Evolutionary conservation across 2,797 vertebrate species (phyloP).

Genomic region (Gymnodraco acuticeps): DNA sequence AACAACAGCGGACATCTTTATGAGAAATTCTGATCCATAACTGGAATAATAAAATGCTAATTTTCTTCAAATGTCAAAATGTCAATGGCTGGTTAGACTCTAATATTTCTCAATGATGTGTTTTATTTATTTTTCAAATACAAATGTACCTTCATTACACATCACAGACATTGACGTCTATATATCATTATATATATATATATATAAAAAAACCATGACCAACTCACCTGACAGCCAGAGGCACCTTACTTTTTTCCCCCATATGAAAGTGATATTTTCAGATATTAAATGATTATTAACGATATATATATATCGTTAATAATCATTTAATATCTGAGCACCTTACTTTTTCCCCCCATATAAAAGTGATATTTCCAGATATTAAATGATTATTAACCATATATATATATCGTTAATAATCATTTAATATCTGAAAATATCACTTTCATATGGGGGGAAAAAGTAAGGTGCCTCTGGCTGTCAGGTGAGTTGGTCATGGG

Average conservation of each 20-base stretch:
- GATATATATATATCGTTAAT: no score
- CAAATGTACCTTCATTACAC: conserved; percentile 40
- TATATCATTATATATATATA: neutral
- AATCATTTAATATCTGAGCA: no score
- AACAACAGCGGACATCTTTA: neutral
- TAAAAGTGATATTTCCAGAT: no score
- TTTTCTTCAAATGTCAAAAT: conserved; percentile 49
- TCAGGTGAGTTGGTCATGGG: conserved; percentile 58
- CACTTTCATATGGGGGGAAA: conserved; percentile 40
- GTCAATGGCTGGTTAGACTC: conserved; percentile 24
- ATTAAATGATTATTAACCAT: no score
- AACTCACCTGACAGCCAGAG: no score
- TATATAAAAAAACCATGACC: no score
- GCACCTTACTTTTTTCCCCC: no score
- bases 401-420: conserved; percentile 22
- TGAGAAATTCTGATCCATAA: conserved; percentile 11
- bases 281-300: no score
- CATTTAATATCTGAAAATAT: conserved; percentile 59
- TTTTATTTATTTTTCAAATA: conserved; percentile 53
- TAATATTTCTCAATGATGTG: conserved; percentile 34
- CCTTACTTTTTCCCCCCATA: no score
- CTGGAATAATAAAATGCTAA: conserved; percentile 31
- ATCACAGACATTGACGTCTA: conserved; percentile 25
- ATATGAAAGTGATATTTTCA: no score
- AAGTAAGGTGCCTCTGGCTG: conserved; percentile 57